Conservation (phyloP, 2,888 invertebrate species). For the Erannis defoliaria region DNA sequence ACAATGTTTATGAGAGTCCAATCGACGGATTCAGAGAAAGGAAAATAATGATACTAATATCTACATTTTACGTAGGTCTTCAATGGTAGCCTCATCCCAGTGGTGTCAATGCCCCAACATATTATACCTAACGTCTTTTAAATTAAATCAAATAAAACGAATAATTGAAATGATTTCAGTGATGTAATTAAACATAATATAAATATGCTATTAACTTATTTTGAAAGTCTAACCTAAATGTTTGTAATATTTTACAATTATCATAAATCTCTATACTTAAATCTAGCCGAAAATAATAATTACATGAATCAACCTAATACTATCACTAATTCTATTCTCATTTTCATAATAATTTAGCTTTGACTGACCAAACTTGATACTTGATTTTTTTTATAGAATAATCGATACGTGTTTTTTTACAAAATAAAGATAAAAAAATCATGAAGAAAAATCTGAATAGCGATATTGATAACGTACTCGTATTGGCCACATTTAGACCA, state of each 20-base stretch:
- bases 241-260: conserved; percentile 25
- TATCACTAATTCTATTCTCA: not conserved
- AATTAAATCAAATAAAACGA: conserved; percentile 34
- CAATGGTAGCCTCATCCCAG: not conserved
- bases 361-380: too few species aligned
- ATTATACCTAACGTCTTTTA: conserved; percentile 19
- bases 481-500: not conserved
- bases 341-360: not conserved
- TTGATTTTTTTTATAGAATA: too few species aligned
- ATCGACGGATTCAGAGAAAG: conserved; percentile 20
- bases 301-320: conserved; percentile 9
- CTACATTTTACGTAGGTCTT: conserved; percentile 16
- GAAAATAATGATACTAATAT: conserved; percentile 13
- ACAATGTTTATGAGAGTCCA: conserved; percentile 21
- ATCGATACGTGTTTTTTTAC: not conserved
- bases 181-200: conserved; percentile 34
- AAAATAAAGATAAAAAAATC: too few species aligned
- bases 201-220: conserved; percentile 40
- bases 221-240: conserved; percentile 32
- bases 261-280: conserved; percentile 17
- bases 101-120: conserved; percentile 33
- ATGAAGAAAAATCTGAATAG: not conserved
- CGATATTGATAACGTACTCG: not conserved
- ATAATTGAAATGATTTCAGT: conserved; percentile 24
- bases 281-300: conserved; percentile 9